phyloP scores from a whole-genome alignment of 1,140 invertebrate genomes.

The Rhagoletis zephyria region DNA sequence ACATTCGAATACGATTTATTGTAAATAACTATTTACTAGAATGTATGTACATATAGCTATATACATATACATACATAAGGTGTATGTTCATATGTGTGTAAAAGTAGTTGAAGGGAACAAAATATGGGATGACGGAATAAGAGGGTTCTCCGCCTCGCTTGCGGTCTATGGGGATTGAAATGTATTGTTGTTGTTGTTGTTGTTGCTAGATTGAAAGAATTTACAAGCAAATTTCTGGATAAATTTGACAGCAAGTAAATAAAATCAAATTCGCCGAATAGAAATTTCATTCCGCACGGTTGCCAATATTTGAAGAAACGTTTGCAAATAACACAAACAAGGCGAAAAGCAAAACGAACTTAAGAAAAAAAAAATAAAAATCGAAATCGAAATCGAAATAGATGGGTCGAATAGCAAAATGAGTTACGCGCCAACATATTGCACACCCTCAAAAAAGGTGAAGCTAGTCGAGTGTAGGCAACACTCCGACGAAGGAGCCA shows the following conservation, averaged over 20 bases:
- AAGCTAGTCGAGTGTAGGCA: too few relatives aligned
- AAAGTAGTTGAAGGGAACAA: too few relatives aligned
- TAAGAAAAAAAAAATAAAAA: neutral
- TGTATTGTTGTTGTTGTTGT: neutral
- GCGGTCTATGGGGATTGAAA: neutral
- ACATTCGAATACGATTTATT: too few relatives aligned
- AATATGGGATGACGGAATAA: too few relatives aligned
- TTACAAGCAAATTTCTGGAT: neutral
- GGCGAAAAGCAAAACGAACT: neutral
- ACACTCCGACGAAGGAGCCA: too few relatives aligned
- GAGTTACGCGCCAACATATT: conserved; percentile 6
- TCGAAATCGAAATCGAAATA: neutral
- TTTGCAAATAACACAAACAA: neutral
- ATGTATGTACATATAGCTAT: too few relatives aligned
- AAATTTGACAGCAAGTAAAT: conserved; percentile 21
- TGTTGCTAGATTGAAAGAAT: neutral
- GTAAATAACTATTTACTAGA: too few relatives aligned
- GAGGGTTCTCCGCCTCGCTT: neutral
- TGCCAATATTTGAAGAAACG: neutral
- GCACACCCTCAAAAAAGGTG: neutral
- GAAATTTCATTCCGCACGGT: conserved; percentile 33
- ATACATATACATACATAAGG: too few relatives aligned
- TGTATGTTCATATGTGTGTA: too few relatives aligned
- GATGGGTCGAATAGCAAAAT: neutral
- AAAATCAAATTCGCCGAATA: conserved; percentile 43